Base-by-base conservation (phyloP, 2,113 vertebrate genomes). In the Atlantisia rogersi region DNA sequence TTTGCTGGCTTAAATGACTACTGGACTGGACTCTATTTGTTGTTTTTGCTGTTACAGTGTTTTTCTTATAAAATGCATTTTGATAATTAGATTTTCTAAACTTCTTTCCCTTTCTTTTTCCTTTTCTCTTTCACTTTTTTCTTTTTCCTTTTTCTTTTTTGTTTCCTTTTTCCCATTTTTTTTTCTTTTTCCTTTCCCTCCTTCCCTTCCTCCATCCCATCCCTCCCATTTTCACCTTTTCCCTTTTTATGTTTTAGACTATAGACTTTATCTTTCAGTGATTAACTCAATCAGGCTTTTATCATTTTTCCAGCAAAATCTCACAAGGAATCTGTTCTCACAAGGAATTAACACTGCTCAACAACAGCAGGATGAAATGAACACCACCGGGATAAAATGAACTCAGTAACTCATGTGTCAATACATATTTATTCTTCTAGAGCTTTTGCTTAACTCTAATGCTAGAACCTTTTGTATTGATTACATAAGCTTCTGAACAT, bases 401-500 rank as follows among this genome's bases (percentile, higher is more conserved):
- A 86, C 63, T 77, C 32, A 16, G 31, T 86, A 95, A 86, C 37
- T 93, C 52, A 40, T 70, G 20, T 82, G 64, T 69, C 93, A 88
- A 76, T 78, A 92, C 63, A 62, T 83, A 88, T 70, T 86, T 93
- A 50, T 88, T 94, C 56, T 86, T 86, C 39, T 71, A n/a, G 56
- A 88, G 76, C 26, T 96, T 92, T 88, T 82, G 20, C 85, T 95
- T 86, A 87, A 91, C 46, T 93, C 55, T 86, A 25, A 50, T 48
- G 29, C 52, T 88, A 64, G 40, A 92, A 77, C 16, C 14, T 92
- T 90, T 94, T 80, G n/a, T 80, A 52, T 44, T 82, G 67, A 65
- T 77, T 90, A 53, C 39, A 68, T 53, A 71, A 83, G 37, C 32
- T 78, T 90, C 69, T 81, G 73, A 93, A 93, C 56, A 83, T 32